Base-by-base conservation (phyloP, 2,888 invertebrate species). In the Alitta virens region DNA sequence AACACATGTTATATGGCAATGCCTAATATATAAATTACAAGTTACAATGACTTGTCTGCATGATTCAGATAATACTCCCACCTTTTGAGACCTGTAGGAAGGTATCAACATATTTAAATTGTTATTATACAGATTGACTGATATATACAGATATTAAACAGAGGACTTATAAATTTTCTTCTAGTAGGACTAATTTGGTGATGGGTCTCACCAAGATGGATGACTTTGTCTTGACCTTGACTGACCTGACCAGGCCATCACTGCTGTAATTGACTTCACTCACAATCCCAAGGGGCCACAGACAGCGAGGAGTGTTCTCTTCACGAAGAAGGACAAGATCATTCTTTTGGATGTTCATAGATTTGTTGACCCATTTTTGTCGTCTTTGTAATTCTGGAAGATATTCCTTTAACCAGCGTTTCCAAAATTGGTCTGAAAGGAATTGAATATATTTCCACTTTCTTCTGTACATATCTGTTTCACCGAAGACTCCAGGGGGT, bases 401-500 rank as follows among this genome's bases (percentile, higher is more conserved):
- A 38, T 59, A 64, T 40, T 64, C 62, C 21, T 40, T 52, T 50
- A 43, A 26, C 64, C 64, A 62, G 14, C 59, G 40, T 23, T 57
- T 51, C 62, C 62, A 64, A 33, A 64, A 64, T 49, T 58, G 38
- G 27, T 64, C 54, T 24, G 56, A 54, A 27, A 62, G 27, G 46
- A 25, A 57, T 33, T 64, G 64, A 1, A 64, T 59, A 26, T 46
- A 21, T 24, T 52, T 27, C 64, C 62, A 63, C 25, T 33, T 56
- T 16, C 25, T 54, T 2, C 43, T 16, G 27, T 54, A 63, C 14
- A 59, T 23, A 25, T 63, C 63, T 27, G 43, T 55, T 24, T 49
- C 55, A 2, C 12, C 9, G 27, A 61, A 61, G 38, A 42, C 24
- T 56, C 63, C 60, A 24, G 63, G 63, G 9, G 56, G 60, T 5